Percentiles rank a stretch among this genome's conserved stretches.
These are phyloP conservation scores for Nasonia vitripennis DNA, from an alignment of 1,140 invertebrate genomes.

Conservation along the genomic window DNA sequence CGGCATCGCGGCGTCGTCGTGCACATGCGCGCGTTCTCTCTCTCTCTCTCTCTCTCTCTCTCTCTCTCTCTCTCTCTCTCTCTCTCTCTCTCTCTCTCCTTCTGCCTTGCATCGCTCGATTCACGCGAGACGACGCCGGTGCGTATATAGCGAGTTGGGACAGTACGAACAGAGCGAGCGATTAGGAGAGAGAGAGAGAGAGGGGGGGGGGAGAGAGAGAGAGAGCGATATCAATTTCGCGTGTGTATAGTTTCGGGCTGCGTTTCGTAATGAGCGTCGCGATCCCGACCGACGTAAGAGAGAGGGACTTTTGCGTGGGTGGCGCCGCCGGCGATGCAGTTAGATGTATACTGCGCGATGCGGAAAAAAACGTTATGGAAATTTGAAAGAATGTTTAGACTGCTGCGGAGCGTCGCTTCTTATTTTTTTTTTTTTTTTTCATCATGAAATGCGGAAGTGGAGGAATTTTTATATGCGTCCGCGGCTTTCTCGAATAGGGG, in stretches of 20 bases:
- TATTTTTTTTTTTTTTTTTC: not conserved
- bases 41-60: too few relatives aligned
- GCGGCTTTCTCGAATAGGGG: not conserved
- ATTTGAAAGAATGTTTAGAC: not conserved
- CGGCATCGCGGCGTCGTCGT: conserved; percentile 13
- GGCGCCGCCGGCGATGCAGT: not conserved
- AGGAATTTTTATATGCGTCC: not conserved
- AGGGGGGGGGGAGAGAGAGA: not conserved
- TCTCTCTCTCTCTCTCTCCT: too few relatives aligned
- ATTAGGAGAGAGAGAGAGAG: not conserved
- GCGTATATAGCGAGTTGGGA: not conserved
- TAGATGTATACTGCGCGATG: too few relatives aligned
- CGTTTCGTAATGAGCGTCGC: not conserved
- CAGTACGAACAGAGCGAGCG: not conserved
- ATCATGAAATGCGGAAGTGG: not conserved
- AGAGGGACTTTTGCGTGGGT: not conserved
- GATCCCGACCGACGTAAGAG: not conserved
- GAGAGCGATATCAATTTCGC: conserved; percentile 5
- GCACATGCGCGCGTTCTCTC: conserved; percentile 49
- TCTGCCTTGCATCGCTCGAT: not conserved
- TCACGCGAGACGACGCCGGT: not conserved
- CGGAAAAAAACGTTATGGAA: too few relatives aligned
- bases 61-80: not conserved
- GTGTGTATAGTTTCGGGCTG: too few relatives aligned
- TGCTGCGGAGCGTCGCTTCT: not conserved